These are phyloP conservation scores for Phylloscopus collybita DNA, from an alignment of 2,797 vertebrate genomes.

Conservation along the genomic window DNA sequence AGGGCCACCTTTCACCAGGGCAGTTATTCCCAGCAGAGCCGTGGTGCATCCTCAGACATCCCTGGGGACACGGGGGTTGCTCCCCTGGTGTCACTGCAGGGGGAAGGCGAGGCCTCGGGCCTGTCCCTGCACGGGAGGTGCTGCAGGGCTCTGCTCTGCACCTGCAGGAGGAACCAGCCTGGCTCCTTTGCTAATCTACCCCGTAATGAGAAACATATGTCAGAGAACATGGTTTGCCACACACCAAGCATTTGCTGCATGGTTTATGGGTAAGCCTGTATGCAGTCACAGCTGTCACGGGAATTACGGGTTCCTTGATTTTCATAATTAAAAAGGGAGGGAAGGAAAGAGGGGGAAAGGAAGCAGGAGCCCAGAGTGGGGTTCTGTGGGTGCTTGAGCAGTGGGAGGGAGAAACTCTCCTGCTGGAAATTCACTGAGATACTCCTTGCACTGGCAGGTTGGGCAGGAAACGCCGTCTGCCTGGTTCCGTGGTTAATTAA, in stretches of 20 bases:
- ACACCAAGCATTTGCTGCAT: slow-evolving; percentile 44
- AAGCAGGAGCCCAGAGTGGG: neutral
- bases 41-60: neutral
- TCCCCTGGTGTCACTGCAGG: accelerated
- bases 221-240: slow-evolving; percentile 46
- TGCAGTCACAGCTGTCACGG: slow-evolving; percentile 58
- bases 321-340: slow-evolving; percentile 51
- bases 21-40: neutral
- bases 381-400: neutral
- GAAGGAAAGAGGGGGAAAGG: neutral
- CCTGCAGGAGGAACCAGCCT: slow-evolving; percentile 25
- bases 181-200: neutral
- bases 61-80: accelerated
- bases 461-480: neutral
- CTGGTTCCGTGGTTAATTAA: neutral
- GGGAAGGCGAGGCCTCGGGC: accelerated
- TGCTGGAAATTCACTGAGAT: neutral
- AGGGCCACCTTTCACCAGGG: accelerated
- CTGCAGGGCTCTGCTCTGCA: neutral
- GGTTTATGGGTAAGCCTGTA: slow-evolving; percentile 41
- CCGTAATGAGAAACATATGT: slow-evolving; percentile 66
- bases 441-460: neutral
- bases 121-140: accelerated
- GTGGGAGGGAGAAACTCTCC: neutral
- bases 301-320: slow-evolving; percentile 54